Evolutionary conservation across 2,113 vertebrate genomes (phyloP), one percentile per base, ranked within the genome.

Genomic region (Ursus arctos): DNA sequence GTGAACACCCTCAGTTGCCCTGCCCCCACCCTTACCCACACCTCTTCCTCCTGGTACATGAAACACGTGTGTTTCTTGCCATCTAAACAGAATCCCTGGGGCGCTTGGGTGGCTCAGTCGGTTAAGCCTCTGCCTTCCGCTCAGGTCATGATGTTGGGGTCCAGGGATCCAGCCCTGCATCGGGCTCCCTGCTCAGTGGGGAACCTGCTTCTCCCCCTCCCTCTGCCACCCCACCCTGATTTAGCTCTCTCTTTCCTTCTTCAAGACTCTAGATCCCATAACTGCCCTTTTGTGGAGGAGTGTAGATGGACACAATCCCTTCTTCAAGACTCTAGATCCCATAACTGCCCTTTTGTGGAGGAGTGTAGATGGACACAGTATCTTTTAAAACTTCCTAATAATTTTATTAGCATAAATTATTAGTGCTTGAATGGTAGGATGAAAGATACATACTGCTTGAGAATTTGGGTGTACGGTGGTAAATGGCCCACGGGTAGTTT

Each of bases 11-110:
- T 15, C 69, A 12, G 11, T 10, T 15, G 12, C 2, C 24, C 18
- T 24, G 40, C 15, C 5, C 59, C 13, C 13, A 31, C 26, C 3
- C 19, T n/a, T 31, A 9, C 47, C 47, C 26, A 4, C 2, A 0
- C 21, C 5, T 9, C 14, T 84, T 28, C 51, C 24, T 77, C 26
- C 33, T 40, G 15, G 18, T 16, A 53, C 6, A 16, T 53, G 13
- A 21, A 31, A 28, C 21, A 6, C 1, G 1, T 14, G 24, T 9
- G 12, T 1, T 31, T 53, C 72, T 28, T 79, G 24, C 10, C 22
- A 28, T 49, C n/a, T 15, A 49, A 55, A 31, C 15, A 53, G 11
- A 24, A 74, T 12, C 63, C 28, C 63, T 65, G 63, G 13, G 63
- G 13, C 6, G 2, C 6, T 6, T 33, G 63, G 28, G 28, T 16